Evolutionary conservation across 2,888 invertebrate species (phyloP).

Genomic region (Teleogryllus oceanicus): DNA sequence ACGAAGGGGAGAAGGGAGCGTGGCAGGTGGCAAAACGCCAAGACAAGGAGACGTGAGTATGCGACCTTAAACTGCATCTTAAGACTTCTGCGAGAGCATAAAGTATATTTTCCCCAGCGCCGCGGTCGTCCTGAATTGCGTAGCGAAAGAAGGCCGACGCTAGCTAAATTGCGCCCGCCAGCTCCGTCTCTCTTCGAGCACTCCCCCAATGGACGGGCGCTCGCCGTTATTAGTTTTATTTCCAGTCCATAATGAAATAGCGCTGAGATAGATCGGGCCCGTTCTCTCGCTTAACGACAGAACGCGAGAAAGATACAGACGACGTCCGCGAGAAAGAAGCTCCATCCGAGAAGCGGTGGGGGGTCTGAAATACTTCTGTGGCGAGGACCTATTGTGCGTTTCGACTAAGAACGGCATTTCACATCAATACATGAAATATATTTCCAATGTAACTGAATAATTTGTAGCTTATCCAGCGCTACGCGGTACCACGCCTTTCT

Average conservation of each 20-base stretch:
- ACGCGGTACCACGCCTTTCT: too few species aligned
- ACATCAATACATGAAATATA: too few species aligned
- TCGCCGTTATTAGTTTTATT: conserved; percentile 18
- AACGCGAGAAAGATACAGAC: too few species aligned
- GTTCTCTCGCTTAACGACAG: too few species aligned
- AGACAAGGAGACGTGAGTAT: conserved; percentile 18
- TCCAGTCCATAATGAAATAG: conserved; percentile 7
- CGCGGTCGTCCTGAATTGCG: neutral
- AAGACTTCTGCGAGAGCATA: conserved; percentile 18
- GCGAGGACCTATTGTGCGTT: too few species aligned
- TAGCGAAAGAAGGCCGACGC: conserved; percentile 3
- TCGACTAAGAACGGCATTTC: too few species aligned
- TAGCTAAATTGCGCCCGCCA: conserved; percentile 6
- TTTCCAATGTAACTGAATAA: too few species aligned
- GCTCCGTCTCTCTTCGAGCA: neutral
- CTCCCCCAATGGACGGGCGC: neutral
- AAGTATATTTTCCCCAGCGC: neutral
- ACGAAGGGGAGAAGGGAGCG: neutral
- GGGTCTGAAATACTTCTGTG: too few species aligned
- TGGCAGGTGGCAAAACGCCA: conserved; percentile 18
- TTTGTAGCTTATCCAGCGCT: too few species aligned
- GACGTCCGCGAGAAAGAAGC: too few species aligned
- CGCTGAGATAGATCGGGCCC: neutral
- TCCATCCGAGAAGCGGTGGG: too few species aligned
- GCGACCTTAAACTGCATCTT: conserved; percentile 18